Conservation (phyloP, 1,140 invertebrate genomes). For the Neodiprion virginianus region DNA sequence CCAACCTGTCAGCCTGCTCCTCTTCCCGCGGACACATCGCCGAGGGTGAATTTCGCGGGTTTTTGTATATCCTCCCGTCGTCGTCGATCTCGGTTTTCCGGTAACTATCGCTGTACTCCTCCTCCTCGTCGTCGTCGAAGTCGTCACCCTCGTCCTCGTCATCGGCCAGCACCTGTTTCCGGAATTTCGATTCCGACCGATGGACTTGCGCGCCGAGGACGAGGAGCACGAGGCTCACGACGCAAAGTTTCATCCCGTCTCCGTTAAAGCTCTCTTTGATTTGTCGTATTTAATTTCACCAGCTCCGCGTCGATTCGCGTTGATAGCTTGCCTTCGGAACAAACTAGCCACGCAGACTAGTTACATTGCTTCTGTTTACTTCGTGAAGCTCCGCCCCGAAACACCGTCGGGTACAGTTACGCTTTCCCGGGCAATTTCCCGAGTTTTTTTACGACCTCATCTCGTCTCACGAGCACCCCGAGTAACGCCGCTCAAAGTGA, state of each 20-base stretch:
- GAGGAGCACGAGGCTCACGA: conserved; percentile 40
- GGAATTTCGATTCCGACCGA: conserved; percentile 48
- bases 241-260: conserved; percentile 47
- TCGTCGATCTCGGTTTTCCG: conserved; percentile 68
- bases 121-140: conserved; percentile 67
- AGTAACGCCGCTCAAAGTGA: background rate
- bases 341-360: background rate
- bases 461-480: background rate
- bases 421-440: background rate
- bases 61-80: conserved; percentile 83
- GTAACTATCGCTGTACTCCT: conserved; percentile 66
- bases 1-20: conserved; percentile 67
- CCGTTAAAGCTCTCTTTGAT: background rate
- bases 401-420: background rate
- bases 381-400: background rate
- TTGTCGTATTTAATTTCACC: background rate
- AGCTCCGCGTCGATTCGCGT: background rate
- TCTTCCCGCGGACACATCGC: conserved; percentile 83
- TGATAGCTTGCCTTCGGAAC: no score
- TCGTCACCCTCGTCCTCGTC: conserved; percentile 65
- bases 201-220: conserved; percentile 42
- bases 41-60: conserved; percentile 86
- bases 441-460: background rate
- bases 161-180: conserved; percentile 45
- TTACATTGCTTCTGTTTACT: background rate